Conservation (phyloP, 2,113 vertebrate species). For the Leuciscus idus region DNA sequence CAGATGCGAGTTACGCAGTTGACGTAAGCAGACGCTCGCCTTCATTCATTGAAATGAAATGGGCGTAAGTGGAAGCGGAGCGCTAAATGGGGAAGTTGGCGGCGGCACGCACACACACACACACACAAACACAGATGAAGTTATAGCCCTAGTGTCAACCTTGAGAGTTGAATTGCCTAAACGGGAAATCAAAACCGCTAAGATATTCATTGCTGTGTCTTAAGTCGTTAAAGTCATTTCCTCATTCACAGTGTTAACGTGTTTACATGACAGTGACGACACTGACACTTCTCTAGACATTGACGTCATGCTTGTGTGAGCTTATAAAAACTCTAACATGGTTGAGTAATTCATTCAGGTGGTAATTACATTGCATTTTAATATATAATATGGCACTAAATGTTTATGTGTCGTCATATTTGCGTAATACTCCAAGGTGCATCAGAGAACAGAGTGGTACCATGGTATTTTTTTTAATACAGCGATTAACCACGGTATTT, state of each 20-base stretch:
- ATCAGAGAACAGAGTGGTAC: too few relatives aligned
- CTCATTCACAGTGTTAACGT: not conserved
- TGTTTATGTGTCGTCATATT: not conserved
- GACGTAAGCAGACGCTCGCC: conserved; percentile 43
- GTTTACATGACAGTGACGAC: not conserved
- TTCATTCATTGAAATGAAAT: not conserved
- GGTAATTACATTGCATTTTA: not conserved
- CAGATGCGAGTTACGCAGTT: conserved; percentile 49
- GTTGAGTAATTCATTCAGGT: not conserved
- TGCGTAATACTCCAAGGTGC: not conserved
- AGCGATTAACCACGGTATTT: too few relatives aligned
- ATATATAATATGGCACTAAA: not conserved
- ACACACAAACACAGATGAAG: not conserved
- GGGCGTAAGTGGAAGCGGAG: conserved; percentile 7
- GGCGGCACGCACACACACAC: not conserved
- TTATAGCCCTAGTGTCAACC: not conserved
- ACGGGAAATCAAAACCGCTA: not conserved
- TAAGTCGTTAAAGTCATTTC: not conserved
- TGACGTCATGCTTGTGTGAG: conserved; percentile 29
- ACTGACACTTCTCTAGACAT: not conserved
- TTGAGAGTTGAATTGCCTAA: not conserved
- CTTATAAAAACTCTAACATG: not conserved
- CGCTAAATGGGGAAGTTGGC: conserved; percentile 38
- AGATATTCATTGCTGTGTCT: not conserved
- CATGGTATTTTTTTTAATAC: too few relatives aligned